Evolutionary conservation across 1,140 invertebrate species (phyloP).

Genomic region (Atopsyche davidsoni): DNA sequence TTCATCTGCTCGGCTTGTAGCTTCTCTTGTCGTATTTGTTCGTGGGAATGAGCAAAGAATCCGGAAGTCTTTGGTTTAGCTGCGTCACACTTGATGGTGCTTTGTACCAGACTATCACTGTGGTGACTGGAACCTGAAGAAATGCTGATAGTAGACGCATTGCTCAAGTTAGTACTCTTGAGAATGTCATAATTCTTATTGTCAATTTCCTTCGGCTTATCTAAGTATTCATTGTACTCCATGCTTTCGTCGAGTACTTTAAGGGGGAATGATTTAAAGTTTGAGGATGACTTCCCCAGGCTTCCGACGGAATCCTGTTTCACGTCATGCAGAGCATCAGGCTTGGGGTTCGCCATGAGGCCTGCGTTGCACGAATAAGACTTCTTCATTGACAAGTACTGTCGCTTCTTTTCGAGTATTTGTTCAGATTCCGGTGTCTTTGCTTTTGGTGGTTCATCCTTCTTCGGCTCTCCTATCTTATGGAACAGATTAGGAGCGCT

Average conservation of each 20-base stretch:
- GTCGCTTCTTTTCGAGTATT: constrained; percentile 33
- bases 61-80: constrained; percentile 49
- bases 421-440: constrained; percentile 20
- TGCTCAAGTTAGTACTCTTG: constrained; percentile 15
- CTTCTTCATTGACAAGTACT: constrained; percentile 45
- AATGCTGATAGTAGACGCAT: constrained; percentile 17
- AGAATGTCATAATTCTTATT: constrained; percentile 18
- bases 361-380: constrained; percentile 46
- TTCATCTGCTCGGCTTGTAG: constrained; percentile 44
- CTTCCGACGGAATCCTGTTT: constrained; percentile 1
- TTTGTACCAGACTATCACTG: constrained; percentile 28
- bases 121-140: constrained; percentile 24
- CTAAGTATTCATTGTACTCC: constrained; percentile 22
- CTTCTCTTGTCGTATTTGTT: constrained; percentile 55
- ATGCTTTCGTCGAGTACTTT: constrained; percentile 39
- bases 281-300: constrained; percentile 13
- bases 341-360: constrained; percentile 33
- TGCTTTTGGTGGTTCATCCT: constrained; percentile 32
- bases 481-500: constrained; percentile 44
- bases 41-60: constrained; percentile 59
- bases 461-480: constrained; percentile 35
- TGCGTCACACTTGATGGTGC: constrained; percentile 31
- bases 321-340: constrained; percentile 26
- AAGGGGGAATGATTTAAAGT: constrained; percentile 32
- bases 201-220: constrained; percentile 12